Evolutionary conservation across 1,140 invertebrate species (phyloP), one percentile per base, ranked within the genome.

Genomic region (Drosophila sulfurigaster): DNA sequence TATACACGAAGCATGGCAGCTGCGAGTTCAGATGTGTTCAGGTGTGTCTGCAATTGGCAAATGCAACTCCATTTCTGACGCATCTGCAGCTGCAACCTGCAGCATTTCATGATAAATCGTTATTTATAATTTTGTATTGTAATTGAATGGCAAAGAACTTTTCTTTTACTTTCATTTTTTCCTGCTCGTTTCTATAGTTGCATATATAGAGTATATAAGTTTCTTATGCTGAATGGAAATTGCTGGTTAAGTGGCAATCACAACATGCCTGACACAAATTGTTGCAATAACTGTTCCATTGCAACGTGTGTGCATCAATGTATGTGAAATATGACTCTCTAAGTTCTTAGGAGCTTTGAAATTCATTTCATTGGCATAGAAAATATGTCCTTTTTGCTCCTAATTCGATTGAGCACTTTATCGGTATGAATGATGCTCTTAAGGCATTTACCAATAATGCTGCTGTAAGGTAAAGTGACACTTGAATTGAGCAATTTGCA

Each of bases 51-150:
- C 85, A 80, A 87, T 83, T 87, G 82, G 83, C 63, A 88, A 86
- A 87, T 82, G 82, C 82, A 82, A 76, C 68, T 64, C 43, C 75
- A 85, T 20, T 41, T 56, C 3, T 56, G 52, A 72, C 52, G 16
- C 51, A 75, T 20, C 16, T 8, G 46, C 46, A 48, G 46, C 45
- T 79, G 82, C 41, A 43, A n/a, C 13, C 30, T 15, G 51, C 69
- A 87, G 70, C 43, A 69, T 32, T 60, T 78, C 83, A 75, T 83
- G 80, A 87, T 87, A 87, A 88, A 87, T 87, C 70, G 83, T 88
- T 88, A 87, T 83, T 88, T 87, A 87, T 87, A 88, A 87, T 88
- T 25, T 87, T 87, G 69, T 83, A 80, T 83, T 80, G 77, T 83
- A 83, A 83, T 68, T 77, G 83, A 65, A 66, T 20, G 64, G 77